Evolutionary conservation across 2,888 invertebrate species (phyloP).

Genomic region (Oscheius sp.): DNA sequence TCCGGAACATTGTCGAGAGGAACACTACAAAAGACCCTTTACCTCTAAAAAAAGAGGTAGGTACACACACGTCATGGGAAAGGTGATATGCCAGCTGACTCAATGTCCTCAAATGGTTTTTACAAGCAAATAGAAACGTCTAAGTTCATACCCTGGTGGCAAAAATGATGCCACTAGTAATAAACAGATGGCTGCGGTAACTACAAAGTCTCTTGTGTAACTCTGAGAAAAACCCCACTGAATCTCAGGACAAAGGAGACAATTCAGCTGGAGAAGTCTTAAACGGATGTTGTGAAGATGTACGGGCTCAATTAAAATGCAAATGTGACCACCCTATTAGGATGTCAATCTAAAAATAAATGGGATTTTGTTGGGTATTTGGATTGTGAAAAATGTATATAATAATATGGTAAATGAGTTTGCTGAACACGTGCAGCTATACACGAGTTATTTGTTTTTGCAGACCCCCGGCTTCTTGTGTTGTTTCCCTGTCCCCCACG

Average conservation of each 20-base stretch:
- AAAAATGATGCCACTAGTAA: conserved; percentile 19
- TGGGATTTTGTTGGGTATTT: too few relatives aligned
- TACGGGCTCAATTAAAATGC: conserved; percentile 11
- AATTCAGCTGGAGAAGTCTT: conserved; percentile 6
- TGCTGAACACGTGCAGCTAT: too few relatives aligned
- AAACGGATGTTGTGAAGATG: not conserved
- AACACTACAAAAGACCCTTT: not conserved
- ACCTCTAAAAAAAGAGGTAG: not conserved
- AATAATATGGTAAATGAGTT: too few relatives aligned
- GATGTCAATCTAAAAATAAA: not conserved
- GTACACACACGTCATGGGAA: not conserved
- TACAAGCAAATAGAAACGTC: not conserved
- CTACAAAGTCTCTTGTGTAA: conserved; percentile 1
- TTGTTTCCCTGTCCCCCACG: not conserved
- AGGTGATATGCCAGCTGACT: not conserved
- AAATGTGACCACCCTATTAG: conserved; percentile 8
- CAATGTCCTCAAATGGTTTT: not conserved
- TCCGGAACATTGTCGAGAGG: too few relatives aligned
- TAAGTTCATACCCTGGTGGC: not conserved
- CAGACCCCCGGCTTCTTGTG: too few relatives aligned
- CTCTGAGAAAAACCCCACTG: conserved; percentile 2
- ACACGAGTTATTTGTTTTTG: too few relatives aligned
- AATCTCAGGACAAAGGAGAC: not conserved
- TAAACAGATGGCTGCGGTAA: conserved; percentile 9
- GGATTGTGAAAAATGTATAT: too few relatives aligned